Evolutionary conservation across 2,113 vertebrate species (phyloP).

Genomic region (Dascyllus trimaculatus): DNA sequence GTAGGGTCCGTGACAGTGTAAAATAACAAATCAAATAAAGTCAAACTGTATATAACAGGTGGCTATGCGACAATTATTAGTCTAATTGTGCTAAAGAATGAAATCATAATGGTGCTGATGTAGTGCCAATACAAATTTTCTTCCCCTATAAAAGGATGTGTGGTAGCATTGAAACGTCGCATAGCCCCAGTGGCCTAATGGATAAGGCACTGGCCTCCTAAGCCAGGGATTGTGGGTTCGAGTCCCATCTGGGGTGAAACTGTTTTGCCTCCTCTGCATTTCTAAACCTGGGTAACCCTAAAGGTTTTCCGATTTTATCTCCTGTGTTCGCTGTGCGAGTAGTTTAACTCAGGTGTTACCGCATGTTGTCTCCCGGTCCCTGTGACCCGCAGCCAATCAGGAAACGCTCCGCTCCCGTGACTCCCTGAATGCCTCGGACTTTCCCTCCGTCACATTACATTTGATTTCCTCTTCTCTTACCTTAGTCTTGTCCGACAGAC

Average conservation of each 20-base stretch:
- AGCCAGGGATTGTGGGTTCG: conserved; percentile 64
- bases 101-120: too few relatives aligned
- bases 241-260: conserved; percentile 57
- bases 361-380: not conserved
- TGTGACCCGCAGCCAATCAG: conserved; percentile 49
- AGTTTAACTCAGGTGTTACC: not conserved
- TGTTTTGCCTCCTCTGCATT: accelerated
- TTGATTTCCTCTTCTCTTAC: not conserved
- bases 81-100: too few relatives aligned
- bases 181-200: conserved; percentile 76
- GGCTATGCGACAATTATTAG: too few relatives aligned
- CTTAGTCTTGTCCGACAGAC: accelerated
- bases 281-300: too few relatives aligned
- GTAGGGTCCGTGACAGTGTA: too few relatives aligned
- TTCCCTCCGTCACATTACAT: conserved; percentile 9
- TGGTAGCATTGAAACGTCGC: not conserved
- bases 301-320: too few relatives aligned
- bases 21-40: too few relatives aligned
- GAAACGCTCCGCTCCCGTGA: conserved; percentile 23
- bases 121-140: too few relatives aligned
- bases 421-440: not conserved
- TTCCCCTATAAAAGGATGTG: too few relatives aligned
- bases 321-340: too few relatives aligned
- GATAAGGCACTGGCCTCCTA: conserved; percentile 78
- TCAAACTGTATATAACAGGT: too few relatives aligned